Evolutionary conservation across 30 jellyfish, hydroid and myxozoan species (phyloP).

Genomic region (Cassiopea andromeda): DNA sequence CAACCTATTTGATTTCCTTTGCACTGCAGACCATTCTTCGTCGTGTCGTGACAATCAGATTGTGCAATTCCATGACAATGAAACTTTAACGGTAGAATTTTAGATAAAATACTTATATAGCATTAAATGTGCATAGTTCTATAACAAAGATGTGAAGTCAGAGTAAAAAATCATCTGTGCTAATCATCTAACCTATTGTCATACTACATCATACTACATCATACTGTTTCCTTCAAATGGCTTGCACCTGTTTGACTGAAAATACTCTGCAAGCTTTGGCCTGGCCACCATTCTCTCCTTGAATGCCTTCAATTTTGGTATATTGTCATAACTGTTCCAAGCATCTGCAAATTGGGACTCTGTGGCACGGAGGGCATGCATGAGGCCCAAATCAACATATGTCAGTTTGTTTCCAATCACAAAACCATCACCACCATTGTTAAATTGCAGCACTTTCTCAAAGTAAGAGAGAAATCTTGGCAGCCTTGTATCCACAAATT

Average conservation of each 20-base stretch:
- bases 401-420: slow-evolving; percentile 63
- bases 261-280: slow-evolving; percentile 68
- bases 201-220: slow-evolving; percentile 68
- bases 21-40: no score
- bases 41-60: no score
- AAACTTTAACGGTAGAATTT: no score
- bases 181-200: no score
- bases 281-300: slow-evolving; percentile 70
- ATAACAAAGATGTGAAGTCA: no score
- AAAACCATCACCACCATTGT: slow-evolving; percentile 57
- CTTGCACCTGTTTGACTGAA: slow-evolving; percentile 63
- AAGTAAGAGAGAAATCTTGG: slow-evolving; percentile 36
- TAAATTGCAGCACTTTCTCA: slow-evolving; percentile 30
- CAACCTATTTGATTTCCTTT: no score
- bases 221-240: slow-evolving; percentile 80
- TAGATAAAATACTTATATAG: no score
- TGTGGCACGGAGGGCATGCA: slow-evolving; percentile 71
- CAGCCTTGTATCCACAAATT: slow-evolving; percentile 39
- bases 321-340: slow-evolving; percentile 41
- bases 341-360: slow-evolving; percentile 70
- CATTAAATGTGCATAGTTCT: no score
- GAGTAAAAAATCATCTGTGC: no score
- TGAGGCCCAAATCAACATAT: slow-evolving; percentile 70
- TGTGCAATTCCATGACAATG: no score
- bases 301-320: slow-evolving; percentile 70